Conservation (phyloP, 2,113 vertebrate genomes). For the Amazona guildingii region DNA sequence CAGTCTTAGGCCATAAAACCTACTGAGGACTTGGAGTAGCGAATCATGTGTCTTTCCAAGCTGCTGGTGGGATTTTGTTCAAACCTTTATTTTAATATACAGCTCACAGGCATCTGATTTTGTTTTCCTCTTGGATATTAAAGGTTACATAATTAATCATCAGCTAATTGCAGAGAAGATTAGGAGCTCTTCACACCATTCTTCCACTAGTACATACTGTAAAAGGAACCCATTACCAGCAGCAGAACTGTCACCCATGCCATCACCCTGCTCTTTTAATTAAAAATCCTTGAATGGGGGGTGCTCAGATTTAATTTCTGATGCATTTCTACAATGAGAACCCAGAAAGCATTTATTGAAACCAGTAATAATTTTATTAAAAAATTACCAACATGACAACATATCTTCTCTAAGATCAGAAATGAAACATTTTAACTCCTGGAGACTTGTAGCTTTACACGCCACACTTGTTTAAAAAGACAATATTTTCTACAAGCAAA, state of each 20-base stretch:
- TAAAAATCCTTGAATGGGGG: not conserved
- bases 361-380: not conserved
- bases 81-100: not conserved
- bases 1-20: not conserved
- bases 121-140: not conserved
- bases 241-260: not conserved
- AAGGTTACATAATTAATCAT: not conserved
- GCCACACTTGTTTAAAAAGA: not conserved
- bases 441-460: not conserved
- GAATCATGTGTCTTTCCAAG: not conserved
- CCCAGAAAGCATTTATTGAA: not conserved
- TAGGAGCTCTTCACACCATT: not conserved
- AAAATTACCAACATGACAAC: not conserved
- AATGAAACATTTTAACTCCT: not conserved
- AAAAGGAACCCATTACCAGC: not conserved
- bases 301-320: not conserved
- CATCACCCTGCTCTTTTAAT: not conserved
- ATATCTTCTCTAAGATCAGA: not conserved
- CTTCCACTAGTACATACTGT: not conserved
- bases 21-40: fast-evolving
- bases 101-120: not conserved
- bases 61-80: not conserved
- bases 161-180: not conserved
- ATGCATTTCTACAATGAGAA: not conserved
- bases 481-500: not conserved